These are phyloP conservation scores for Poeciliopsis paucimaculata DNA, from an alignment of 2,797 vertebrate species.

Conservation along the genomic window DNA sequence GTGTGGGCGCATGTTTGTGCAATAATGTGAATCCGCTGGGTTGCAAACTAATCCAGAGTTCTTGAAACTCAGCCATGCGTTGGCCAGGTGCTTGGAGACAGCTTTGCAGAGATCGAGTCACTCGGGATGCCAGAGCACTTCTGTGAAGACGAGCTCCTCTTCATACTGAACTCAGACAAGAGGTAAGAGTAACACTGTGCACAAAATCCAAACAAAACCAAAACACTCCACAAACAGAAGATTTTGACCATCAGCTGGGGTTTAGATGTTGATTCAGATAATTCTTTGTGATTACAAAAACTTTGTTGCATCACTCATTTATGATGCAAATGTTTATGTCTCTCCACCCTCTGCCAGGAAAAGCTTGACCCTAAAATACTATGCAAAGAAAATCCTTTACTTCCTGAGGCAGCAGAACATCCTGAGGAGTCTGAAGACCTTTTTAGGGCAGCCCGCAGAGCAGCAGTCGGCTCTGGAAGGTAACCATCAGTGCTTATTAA, in stretches of 20 bases:
- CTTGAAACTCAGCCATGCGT: conserved; percentile 81
- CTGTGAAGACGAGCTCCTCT: conserved; percentile 96
- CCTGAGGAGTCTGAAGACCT: conserved; percentile 89
- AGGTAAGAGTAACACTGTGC: conserved; percentile 79
- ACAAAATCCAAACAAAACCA: background rate
- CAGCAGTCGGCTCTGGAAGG: conserved; percentile 91
- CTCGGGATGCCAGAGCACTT: conserved; percentile 94
- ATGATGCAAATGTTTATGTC: background rate
- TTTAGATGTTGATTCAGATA: background rate
- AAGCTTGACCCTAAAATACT: conserved; percentile 95
- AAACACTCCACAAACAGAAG: background rate
- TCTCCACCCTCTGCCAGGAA: conserved; percentile 79
- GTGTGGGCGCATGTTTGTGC: background rate
- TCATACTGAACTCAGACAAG: conserved; percentile 92
- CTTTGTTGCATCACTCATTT: conserved; percentile 8
- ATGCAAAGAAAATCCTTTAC: conserved; percentile 98
- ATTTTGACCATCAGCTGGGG: background rate
- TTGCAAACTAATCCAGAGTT: conserved; percentile 71
- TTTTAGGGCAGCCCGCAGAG: conserved; percentile 87
- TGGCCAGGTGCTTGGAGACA: conserved; percentile 93
- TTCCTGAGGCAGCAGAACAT: conserved; percentile 96
- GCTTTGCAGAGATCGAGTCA: conserved; percentile 95
- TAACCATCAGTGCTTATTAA: conserved; percentile 43
- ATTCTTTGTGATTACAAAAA: background rate
- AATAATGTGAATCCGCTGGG: conserved; percentile 8